These are phyloP conservation scores for Tupaia chinensis DNA, from an alignment of 2,113 vertebrate species.

Conservation along the genomic window DNA sequence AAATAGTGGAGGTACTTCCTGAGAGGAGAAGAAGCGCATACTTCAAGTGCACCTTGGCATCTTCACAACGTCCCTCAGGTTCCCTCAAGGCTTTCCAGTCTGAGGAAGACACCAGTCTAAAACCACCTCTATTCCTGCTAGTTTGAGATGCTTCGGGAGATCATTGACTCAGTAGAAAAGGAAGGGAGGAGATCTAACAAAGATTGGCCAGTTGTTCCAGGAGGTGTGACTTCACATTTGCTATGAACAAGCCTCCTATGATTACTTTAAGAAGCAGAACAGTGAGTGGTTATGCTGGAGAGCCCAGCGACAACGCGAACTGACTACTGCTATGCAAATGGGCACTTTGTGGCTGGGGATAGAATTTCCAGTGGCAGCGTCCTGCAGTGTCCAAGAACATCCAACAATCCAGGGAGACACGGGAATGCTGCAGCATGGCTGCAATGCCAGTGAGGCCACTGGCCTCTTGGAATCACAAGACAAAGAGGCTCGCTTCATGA, in stretches of 20 bases:
- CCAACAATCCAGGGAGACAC: neutral
- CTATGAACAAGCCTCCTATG: constrained; percentile 58
- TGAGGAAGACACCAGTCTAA: constrained; percentile 17
- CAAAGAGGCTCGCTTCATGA: neutral
- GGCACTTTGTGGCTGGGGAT: constrained; percentile 59
- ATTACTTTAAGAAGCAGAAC: constrained; percentile 67
- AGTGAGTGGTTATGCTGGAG: constrained; percentile 22
- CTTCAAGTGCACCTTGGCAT: neutral
- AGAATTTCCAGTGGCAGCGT: constrained; percentile 59
- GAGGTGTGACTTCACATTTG: constrained; percentile 62
- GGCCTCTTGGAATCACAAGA: neutral
- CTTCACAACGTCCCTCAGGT: neutral
- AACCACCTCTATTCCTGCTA: constrained; percentile 1
- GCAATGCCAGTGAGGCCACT: neutral
- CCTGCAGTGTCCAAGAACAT: neutral
- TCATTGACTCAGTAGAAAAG: constrained; percentile 23
- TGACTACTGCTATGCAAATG: constrained; percentile 46
- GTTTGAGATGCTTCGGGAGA: constrained; percentile 24
- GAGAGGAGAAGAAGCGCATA: neutral
- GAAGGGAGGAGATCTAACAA: constrained; percentile 32
- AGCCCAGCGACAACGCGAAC: constrained; percentile 49
- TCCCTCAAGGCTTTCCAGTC: constrained; percentile 21
- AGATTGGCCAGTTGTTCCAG: constrained; percentile 58
- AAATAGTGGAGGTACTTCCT: neutral
- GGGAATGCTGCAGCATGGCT: neutral